Evolutionary conservation across 1,140 invertebrate genomes (phyloP).

Genomic region (Drosophila ercepeae): DNA sequence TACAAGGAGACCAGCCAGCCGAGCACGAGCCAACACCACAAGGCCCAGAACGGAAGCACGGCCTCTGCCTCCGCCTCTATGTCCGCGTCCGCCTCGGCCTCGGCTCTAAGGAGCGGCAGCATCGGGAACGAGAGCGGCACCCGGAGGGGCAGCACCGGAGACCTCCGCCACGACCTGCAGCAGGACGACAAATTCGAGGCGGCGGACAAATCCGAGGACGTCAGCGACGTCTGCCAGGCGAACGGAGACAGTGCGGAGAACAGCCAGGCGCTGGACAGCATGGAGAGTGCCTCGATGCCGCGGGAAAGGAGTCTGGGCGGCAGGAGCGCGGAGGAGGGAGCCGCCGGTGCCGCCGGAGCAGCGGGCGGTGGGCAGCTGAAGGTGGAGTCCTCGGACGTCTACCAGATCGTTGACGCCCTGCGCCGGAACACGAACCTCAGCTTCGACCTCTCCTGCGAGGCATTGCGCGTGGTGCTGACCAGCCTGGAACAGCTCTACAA

Average conservation of each 20-base stretch:
- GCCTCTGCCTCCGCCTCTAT: constrained; percentile 26
- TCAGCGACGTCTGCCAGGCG: constrained; percentile 59
- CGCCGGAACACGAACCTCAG: constrained; percentile 93
- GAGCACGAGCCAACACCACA: constrained; percentile 51
- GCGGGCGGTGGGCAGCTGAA: constrained; percentile 55
- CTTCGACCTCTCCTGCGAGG: constrained; percentile 93
- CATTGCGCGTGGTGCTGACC: constrained; percentile 91
- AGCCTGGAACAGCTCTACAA: constrained; percentile 87
- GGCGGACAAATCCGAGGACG: constrained; percentile 69
- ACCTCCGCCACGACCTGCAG: constrained; percentile 3
- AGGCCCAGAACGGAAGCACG: constrained; percentile 55
- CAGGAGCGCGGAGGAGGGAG: background rate
- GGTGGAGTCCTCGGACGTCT: constrained; percentile 85
- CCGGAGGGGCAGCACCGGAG: constrained; percentile 1
- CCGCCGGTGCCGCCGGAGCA: constrained; percentile 15
- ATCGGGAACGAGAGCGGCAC: constrained; percentile 8
- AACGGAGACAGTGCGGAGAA: constrained; percentile 63
- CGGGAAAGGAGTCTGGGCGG: constrained; percentile 16
- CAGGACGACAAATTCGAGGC: constrained; percentile 49
- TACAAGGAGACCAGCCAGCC: constrained; percentile 79
- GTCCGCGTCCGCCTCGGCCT: constrained; percentile 36
- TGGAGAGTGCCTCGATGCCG: constrained; percentile 69
- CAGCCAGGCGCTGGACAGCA: constrained; percentile 79
- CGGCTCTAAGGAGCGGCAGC: constrained; percentile 13
- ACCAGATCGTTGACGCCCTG: constrained; percentile 90